A percentile compares a stretch with the other conserved stretches of the same genome.
These are phyloP conservation scores for Plebejus anna DNA, from an alignment of 2,888 invertebrate species.

Conservation along the genomic window DNA sequence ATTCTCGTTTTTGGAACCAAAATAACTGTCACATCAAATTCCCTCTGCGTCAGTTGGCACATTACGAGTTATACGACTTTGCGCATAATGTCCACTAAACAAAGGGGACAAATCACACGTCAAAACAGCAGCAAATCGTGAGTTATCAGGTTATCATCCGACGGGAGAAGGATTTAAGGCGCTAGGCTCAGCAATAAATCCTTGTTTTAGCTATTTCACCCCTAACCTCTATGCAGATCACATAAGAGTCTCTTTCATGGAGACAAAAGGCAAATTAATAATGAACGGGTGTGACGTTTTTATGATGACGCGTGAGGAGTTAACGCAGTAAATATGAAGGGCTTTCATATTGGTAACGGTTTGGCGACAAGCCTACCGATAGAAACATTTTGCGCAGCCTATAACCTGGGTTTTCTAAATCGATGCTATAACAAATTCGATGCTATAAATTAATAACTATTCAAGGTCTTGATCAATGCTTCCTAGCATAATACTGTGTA, in stretches of 20 bases:
- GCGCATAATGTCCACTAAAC: constrained; percentile 17
- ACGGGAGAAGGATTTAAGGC: constrained; percentile 60
- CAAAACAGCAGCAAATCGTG: constrained; percentile 46
- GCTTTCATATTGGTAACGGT: not conserved
- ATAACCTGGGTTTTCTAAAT: not conserved
- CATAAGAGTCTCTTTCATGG: too few relatives aligned
- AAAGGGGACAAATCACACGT: constrained; percentile 38
- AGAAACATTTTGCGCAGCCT: not conserved
- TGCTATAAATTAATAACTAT: too few relatives aligned
- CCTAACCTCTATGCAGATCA: too few relatives aligned
- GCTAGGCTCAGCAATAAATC: constrained; percentile 62
- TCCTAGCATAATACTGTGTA: too few relatives aligned
- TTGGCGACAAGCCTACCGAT: not conserved
- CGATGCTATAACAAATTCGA: too few relatives aligned
- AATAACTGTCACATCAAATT: not conserved
- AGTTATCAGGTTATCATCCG: constrained; percentile 64
- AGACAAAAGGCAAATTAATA: too few relatives aligned
- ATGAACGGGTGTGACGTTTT: constrained; percentile 60
- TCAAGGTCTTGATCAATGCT: too few relatives aligned
- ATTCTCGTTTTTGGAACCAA: too few relatives aligned
- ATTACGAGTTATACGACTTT: not conserved
- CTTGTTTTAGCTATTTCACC: constrained; percentile 53
- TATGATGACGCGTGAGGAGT: constrained; percentile 55
- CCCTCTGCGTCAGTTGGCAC: not conserved
- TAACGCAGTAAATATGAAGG: constrained; percentile 1